These are phyloP conservation scores for Agrochola litura DNA, from an alignment of 2,888 invertebrate species.

Conservation along the genomic window DNA sequence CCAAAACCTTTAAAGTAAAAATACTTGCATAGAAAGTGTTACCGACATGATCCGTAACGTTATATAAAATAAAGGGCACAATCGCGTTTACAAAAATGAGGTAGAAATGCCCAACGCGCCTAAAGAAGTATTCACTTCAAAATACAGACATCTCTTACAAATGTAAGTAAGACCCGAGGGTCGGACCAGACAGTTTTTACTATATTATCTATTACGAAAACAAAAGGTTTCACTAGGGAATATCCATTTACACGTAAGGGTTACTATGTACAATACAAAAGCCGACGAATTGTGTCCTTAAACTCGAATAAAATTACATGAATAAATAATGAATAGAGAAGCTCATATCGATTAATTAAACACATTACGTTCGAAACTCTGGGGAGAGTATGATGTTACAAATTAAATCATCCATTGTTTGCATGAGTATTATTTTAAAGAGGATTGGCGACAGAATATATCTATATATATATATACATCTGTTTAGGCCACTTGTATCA, in stretches of 20 bases:
- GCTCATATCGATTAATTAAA: conserved; percentile 14
- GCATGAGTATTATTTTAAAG: neutral
- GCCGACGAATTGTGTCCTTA: neutral
- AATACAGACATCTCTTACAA: conserved; percentile 6
- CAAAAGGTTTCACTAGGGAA: conserved; percentile 43
- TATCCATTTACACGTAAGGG: conserved; percentile 35
- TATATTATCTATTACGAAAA: conserved; percentile 38
- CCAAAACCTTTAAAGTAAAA: too few species aligned
- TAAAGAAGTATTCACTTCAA: too few species aligned
- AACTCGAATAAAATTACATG: neutral
- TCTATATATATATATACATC: too few species aligned
- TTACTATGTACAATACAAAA: neutral
- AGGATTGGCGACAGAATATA: neutral
- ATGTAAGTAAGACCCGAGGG: conserved; percentile 18
- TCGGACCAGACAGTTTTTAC: conserved; percentile 36
- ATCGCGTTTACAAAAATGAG: too few species aligned
- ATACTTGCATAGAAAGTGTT: too few species aligned
- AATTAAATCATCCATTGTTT: conserved; percentile 5
- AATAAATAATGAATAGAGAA: conserved; percentile 23
- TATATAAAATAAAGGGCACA: too few species aligned
- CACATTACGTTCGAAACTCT: neutral
- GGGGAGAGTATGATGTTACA: neutral
- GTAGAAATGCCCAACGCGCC: too few species aligned
- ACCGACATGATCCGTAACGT: too few species aligned
- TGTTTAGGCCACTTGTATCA: neutral